These are phyloP conservation scores for Scaptomyza tumidula DNA, from an alignment of 2,888 invertebrate species.

Conservation along the genomic window DNA sequence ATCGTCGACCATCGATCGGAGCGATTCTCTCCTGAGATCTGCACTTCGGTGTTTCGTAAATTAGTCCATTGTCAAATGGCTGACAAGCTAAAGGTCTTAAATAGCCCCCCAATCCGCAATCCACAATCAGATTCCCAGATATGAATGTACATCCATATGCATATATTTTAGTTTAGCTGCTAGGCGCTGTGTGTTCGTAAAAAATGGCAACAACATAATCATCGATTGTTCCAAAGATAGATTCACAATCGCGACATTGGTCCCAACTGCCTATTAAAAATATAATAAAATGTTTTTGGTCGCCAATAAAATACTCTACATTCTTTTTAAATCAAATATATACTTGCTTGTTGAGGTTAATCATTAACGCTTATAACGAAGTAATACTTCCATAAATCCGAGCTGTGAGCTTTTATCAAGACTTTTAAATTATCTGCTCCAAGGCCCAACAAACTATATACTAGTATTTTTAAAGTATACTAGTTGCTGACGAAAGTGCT, in stretches of 20 bases:
- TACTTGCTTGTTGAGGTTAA: no score
- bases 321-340: not conserved
- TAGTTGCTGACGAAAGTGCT: constrained; percentile 24
- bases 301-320: constrained; percentile 36
- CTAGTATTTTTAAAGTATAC: not conserved
- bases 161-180: constrained; percentile 41
- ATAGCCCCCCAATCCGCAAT: constrained; percentile 17
- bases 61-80: constrained; percentile 73
- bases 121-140: constrained; percentile 25
- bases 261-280: constrained; percentile 60
- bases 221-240: constrained; percentile 48
- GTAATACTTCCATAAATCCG: not conserved
- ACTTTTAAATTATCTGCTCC: no score
- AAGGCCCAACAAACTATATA: not conserved
- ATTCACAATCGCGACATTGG: constrained; percentile 60
- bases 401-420: not conserved
- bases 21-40: constrained; percentile 16
- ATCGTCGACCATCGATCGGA: constrained; percentile 27
- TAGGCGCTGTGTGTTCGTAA: constrained; percentile 62
- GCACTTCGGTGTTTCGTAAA: constrained; percentile 74
- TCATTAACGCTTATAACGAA: no score
- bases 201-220: constrained; percentile 75
- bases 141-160: constrained; percentile 35
- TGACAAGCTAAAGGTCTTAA: constrained; percentile 37
- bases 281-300: not conserved